Evolutionary conservation across 2,797 vertebrate genomes (phyloP), one percentile per base, ranked within the genome.

Genomic region (Mus minutoides): DNA sequence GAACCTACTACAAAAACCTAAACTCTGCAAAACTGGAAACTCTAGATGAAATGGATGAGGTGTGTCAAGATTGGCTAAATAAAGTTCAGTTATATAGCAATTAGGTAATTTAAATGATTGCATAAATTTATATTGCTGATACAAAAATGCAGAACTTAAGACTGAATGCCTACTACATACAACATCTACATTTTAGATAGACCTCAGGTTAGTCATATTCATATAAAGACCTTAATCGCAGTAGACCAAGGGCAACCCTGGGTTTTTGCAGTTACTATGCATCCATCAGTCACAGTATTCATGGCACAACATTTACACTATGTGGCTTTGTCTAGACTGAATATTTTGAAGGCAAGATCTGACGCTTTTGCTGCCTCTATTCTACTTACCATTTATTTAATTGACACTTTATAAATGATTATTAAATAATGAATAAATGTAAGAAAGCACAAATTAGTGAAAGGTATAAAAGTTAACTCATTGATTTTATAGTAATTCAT

Each of bases 161-260:
- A 56, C 13, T 71, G 34, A 69, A 21, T 40, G 13, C 2, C 31
- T 77, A 67, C 83, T 19, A 9, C 14, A 56, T 71, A 80, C 2
- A n/a, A 69, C 92, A 83, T 19, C 40, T 40, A 69, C 16, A 67
- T 94, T 95, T 92, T 84, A 94, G 37, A 29, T 95, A 90, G 54
- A 62, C 4, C 11, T 29, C 9, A 49, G 12, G 12, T 40, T 17
- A 56, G 43, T 90, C 4, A 2, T 80, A 56, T 29, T 89, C 54
- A 75, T 6, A 79, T 75, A 80, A 62, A 93, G 62, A 69, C 69
- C 26, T 79, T 43, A 16, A 31, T 82, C 73, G 26, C 60, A 75
- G 12, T 60, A 12, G 5, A 40, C 49, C 87, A 77, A 78, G 54
- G 24, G 22, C 21, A 93, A 80, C 3, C 7, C 34, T 64, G 43